Conservation (phyloP, 2,113 vertebrate species). For the Shinisaurus crocodilurus region DNA sequence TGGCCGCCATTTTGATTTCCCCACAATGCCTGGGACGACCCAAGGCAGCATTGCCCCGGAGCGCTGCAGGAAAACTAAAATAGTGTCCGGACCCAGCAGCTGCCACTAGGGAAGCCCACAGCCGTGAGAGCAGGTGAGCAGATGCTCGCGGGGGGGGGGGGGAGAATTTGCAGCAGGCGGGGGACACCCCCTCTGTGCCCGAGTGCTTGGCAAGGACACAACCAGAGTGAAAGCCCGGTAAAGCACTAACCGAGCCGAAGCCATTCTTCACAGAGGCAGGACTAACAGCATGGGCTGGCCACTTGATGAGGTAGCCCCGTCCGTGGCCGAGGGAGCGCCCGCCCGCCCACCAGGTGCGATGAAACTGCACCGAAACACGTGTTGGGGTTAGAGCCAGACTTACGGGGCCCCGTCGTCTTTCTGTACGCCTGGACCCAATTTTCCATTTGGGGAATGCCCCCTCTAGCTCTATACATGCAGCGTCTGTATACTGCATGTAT, state of each 20-base stretch:
- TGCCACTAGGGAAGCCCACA: not conserved
- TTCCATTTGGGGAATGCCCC: not conserved
- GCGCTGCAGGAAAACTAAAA: not conserved
- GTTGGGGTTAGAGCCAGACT: no score
- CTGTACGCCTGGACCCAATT: not conserved
- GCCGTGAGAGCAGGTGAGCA: not conserved
- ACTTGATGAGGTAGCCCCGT: no score
- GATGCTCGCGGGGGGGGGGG: no score
- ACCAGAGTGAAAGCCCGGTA: no score
- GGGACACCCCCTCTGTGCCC: no score
- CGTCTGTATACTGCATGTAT: no score
- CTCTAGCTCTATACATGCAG: not conserved
- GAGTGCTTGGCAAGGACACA: no score
- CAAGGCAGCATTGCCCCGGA: not conserved
- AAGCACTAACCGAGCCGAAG: no score
- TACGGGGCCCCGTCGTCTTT: not conserved
- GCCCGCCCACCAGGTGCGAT: not conserved
- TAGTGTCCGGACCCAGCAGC: not conserved
- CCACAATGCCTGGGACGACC: not conserved
- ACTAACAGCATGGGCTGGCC: no score
- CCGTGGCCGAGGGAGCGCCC: no score
- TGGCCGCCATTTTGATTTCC: not conserved
- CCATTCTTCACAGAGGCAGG: no score
- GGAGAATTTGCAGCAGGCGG: no score
- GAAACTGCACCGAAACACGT: not conserved